Evolutionary conservation across 2,113 vertebrate species (phyloP).

Genomic region (Excalfactoria chinensis): DNA sequence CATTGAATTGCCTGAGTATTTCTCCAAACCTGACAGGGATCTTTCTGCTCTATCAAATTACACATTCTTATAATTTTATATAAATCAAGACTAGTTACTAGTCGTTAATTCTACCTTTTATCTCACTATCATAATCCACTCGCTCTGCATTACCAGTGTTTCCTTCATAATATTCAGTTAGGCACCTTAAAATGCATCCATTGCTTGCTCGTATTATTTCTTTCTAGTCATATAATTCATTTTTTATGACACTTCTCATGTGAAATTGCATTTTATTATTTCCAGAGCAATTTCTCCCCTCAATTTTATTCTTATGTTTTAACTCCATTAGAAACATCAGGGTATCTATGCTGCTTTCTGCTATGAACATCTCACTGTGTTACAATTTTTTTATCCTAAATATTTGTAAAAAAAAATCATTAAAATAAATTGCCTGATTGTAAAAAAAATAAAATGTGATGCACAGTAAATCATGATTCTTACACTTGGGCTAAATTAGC

Average conservation of each 20-base stretch:
- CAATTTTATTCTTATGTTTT: background rate
- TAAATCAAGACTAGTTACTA: background rate
- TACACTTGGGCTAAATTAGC: background rate
- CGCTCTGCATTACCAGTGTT: background rate
- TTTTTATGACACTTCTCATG: background rate
- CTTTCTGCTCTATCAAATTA: background rate
- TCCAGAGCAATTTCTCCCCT: background rate
- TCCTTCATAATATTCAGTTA: background rate
- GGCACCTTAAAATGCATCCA: background rate
- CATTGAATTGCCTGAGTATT: background rate
- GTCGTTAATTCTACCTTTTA: background rate
- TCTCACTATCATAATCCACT: background rate
- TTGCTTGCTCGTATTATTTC: background rate
- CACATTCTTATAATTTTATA: background rate
- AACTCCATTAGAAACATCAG: background rate
- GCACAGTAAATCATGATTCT: background rate
- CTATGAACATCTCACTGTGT: background rate
- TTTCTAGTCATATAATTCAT: background rate
- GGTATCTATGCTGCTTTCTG: background rate
- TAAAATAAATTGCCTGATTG: background rate
- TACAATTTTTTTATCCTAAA: background rate
- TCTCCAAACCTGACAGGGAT: background rate
- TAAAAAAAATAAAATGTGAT: background rate
- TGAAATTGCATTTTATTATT: background rate
- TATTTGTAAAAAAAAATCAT: background rate